Evolutionary conservation across 2,888 invertebrate genomes (phyloP).

Genomic region (Melieria picta): DNA sequence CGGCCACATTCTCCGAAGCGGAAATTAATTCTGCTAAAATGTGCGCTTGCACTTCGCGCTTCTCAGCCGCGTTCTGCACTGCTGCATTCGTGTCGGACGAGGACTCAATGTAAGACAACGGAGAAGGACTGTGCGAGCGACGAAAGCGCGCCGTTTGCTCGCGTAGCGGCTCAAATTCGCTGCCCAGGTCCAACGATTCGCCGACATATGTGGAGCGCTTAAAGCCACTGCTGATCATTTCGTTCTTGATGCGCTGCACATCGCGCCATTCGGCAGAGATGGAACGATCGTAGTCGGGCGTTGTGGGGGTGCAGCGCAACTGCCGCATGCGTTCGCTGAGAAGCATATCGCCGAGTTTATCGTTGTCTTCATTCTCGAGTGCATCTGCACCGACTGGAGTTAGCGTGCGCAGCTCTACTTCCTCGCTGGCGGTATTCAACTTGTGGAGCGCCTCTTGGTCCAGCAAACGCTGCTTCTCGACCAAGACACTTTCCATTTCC

Average conservation of each 20-base stretch:
- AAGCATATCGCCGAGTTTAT: slow-evolving; percentile 32
- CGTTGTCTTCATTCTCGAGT: slow-evolving; percentile 27
- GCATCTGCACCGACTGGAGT: slow-evolving; percentile 36
- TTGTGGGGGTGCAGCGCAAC: slow-evolving; percentile 45
- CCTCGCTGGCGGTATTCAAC: slow-evolving; percentile 52
- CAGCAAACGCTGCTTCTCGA: slow-evolving; percentile 50
- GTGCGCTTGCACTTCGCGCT: slow-evolving; percentile 56
- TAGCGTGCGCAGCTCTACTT: slow-evolving; percentile 52
- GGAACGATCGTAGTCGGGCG: slow-evolving; percentile 55
- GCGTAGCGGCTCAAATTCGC: slow-evolving; percentile 52
- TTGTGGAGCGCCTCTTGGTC: slow-evolving; percentile 57
- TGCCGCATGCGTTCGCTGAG: slow-evolving; percentile 32
- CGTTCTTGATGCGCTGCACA: slow-evolving; percentile 52
- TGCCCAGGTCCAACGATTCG: slow-evolving; percentile 58
- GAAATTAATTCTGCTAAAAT: slow-evolving; percentile 57
- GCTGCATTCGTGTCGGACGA: slow-evolving; percentile 38
- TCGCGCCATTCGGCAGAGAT: slow-evolving; percentile 58
- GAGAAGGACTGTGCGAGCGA: slow-evolving; percentile 59
- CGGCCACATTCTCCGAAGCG: slow-evolving; percentile 25
- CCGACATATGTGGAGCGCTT: slow-evolving; percentile 64
- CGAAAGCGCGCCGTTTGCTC: slow-evolving; percentile 52
- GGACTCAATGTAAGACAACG: slow-evolving; percentile 42
- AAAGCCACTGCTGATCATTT: slow-evolving; percentile 53
- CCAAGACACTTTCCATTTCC: slow-evolving; percentile 51
- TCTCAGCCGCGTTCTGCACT: slow-evolving; percentile 45